Evolutionary conservation across 2,888 invertebrate species (phyloP), one percentile per base, ranked within the genome.

Genomic region (Spodoptera exigua): DNA sequence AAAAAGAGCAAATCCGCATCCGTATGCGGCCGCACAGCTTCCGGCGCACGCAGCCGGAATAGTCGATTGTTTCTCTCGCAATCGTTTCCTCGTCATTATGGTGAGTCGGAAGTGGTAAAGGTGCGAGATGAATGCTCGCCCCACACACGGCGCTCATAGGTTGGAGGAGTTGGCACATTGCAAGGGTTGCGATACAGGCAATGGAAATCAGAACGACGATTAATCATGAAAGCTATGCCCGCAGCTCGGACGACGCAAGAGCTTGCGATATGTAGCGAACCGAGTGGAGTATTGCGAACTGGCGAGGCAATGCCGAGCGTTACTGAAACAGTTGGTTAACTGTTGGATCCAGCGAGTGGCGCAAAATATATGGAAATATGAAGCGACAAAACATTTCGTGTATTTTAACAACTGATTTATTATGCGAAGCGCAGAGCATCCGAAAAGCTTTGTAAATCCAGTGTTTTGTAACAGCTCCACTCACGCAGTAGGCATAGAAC

Each of bases 1-100:
- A 88, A 92, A 89, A 91, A 89, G 90, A 91, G 88, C 86, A 89
- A 89, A 86, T 88, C 88, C 85, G 89, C 89, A 92, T 91, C 91
- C 92, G 89, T 82, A 79, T 85, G 85, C 85, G 89, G 83, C 82
- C 79, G 83, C 84, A 79, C 90, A 85, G 91, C 86, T 92, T 91
- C 92, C 93, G 92, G 82, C 80, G 79, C 80, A 84, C 86, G 87
- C 89, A 86, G 85, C 90, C 92, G 91, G 91, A 91, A 89, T 89
- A 78, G 72, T 71, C 87, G 85, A 91, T 93, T 92, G 92, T 93
- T 90, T 88, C 85, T 88, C 82, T 82, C 84, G 89, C 92, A 89
- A 85, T 84, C 88, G 90, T 82, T 93, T 93, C 92, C 93, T 89
- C 74, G 79, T 83, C 82, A 89, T 91, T 92, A 89, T 92, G 84